Evolutionary conservation across 2,888 invertebrate species (phyloP).

Genomic region (Pseudanteris insignis): DNA sequence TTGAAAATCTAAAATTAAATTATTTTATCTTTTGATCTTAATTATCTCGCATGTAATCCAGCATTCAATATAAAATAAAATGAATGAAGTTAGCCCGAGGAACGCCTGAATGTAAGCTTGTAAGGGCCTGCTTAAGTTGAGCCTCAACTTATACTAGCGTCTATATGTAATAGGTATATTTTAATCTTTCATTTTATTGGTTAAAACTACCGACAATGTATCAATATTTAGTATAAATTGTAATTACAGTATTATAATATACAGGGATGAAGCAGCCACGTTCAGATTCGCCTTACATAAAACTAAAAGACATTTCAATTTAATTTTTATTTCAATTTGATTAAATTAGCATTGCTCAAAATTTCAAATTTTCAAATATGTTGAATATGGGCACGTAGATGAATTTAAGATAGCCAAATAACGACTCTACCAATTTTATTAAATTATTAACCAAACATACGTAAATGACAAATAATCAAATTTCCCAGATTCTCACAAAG

Average conservation of each 20-base stretch:
- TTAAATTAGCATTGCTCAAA: no score
- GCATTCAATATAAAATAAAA: no score
- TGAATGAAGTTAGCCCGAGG: no score
- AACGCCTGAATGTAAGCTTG: conserved; percentile 36
- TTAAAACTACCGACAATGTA: conserved; percentile 60
- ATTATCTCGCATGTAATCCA: no score
- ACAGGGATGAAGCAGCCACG: conserved; percentile 51
- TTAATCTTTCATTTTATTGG: conserved; percentile 17
- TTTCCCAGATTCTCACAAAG: not conserved
- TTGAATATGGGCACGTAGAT: no score
- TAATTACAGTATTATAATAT: conserved; percentile 64
- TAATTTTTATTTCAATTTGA: no score
- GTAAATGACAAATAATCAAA: not conserved
- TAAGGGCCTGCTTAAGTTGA: conserved; percentile 56
- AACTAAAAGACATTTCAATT: no score
- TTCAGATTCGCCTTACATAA: conserved; percentile 23
- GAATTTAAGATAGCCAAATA: no score
- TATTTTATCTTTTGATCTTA: no score
- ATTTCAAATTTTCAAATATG: no score
- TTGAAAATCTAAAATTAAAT: no score
- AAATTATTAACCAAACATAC: not conserved
- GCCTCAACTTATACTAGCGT: conserved; percentile 61
- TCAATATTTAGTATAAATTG: conserved; percentile 62
- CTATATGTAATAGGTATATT: conserved; percentile 49
- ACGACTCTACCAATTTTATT: no score